Evolutionary conservation across 2,888 invertebrate genomes (phyloP), one percentile per base, ranked within the genome.

Genomic region (Apodemia duryi): DNA sequence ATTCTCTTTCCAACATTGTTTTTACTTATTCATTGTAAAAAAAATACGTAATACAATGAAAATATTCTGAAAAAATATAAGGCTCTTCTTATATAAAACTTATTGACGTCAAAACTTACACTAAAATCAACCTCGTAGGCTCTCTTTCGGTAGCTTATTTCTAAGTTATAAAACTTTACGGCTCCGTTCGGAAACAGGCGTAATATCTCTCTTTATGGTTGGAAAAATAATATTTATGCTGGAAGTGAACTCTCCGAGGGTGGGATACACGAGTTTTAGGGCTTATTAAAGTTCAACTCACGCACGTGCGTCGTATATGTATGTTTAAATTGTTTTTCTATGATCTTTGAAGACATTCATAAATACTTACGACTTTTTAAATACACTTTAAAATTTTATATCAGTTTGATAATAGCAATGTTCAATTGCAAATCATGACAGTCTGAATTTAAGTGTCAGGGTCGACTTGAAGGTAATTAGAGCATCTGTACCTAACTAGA

Each of bases 201-300:
- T 63, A 57, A 60, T 63, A 63, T 41, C 57, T 57, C 57, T 57
- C 57, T 57, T 57, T 57, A 57, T 13, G 57, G 32, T 35, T 35
- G 57, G 32, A 57, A 32, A 57, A 57, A 57, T 57, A 32, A 35
- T 57, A 57, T 57, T 57, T 57, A 57, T 57, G 32, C 6, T 35
- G 32, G 32, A 6, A 57, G 57, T 57, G 57, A 32, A 51, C 29
- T 28, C 13, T 32, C 35, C n/a, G 57, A 13, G 13, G 57, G 57
- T 32, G 29, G 52, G 21, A 32, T 57, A 57, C 32, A 5, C 35
- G 13, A 35, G 57, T 35, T 57, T 57, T 57, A 13, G 35, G 35
- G 13, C 35, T 60, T 60, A 35, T 60, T 60, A n/a, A 32, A 60
- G 32, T 60, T 60, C 57, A 60, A 51, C n/a, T 21, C 21, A 21